phyloP scores from a whole-genome alignment of 2,113 vertebrate species.

The Vidua chalybeata region DNA sequence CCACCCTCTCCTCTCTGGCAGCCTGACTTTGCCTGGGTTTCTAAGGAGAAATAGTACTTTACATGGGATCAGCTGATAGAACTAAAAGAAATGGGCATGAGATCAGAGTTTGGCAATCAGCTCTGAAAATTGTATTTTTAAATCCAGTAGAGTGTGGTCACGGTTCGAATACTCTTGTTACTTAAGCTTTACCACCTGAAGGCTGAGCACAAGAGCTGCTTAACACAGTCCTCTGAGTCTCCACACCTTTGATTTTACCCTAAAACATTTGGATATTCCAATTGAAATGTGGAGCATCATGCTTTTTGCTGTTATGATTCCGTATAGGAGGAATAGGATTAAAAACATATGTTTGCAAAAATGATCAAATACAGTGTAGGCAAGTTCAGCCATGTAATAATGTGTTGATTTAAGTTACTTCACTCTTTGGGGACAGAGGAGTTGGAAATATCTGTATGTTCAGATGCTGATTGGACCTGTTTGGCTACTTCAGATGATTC shows the following conservation, averaged over 20 bases:
- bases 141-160: constrained; percentile 53
- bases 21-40: background rate
- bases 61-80: constrained; percentile 11
- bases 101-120: constrained; percentile 56
- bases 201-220: constrained; percentile 43
- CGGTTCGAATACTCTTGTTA: background rate
- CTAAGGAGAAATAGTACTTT: constrained; percentile 8
- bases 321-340: background rate
- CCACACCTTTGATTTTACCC: constrained; percentile 23
- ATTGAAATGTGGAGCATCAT: background rate
- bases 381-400: background rate
- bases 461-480: background rate
- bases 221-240: background rate
- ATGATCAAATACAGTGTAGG: background rate
- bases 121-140: constrained; percentile 49
- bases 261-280: background rate
- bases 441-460: background rate
- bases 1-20: background rate
- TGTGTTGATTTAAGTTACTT: background rate
- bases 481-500: background rate
- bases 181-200: constrained; percentile 50
- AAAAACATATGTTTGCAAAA: background rate
- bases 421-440: background rate
- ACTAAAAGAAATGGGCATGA: background rate
- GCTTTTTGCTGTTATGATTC: background rate